A percentile compares a stretch with the other conserved stretches of the same genome.
phyloP scores from a whole-genome alignment of 2,888 invertebrate genomes.

The Lepidochrysops patricia region DNA sequence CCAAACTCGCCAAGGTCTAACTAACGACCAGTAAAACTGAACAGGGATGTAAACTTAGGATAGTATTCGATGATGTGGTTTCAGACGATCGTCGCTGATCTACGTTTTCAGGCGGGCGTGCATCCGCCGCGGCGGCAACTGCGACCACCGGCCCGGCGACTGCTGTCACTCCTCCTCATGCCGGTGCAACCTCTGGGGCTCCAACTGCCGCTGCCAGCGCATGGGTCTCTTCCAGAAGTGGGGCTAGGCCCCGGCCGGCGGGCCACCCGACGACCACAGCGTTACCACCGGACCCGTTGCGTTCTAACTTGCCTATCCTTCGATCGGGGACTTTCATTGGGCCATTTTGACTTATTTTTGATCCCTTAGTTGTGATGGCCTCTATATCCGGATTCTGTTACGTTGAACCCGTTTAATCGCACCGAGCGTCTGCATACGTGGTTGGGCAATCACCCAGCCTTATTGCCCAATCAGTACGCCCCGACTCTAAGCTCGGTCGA shows the following conservation, averaged over 20 bases:
- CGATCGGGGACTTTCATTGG: constrained; percentile 70
- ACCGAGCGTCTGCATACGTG: constrained; percentile 74
- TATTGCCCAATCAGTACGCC: constrained; percentile 79
- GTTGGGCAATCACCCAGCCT: constrained; percentile 84
- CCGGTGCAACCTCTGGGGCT: constrained; percentile 91
- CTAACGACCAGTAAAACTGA: constrained; percentile 11
- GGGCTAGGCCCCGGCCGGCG: constrained; percentile 75
- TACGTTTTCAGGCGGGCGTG: constrained; percentile 90
- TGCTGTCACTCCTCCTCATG: constrained; percentile 91
- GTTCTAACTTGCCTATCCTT: constrained; percentile 38
- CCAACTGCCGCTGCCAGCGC: constrained; percentile 90
- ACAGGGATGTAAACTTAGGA: constrained; percentile 55
- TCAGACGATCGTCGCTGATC: constrained; percentile 89
- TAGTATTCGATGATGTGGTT: constrained; percentile 73
- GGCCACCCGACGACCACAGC: constrained; percentile 56
- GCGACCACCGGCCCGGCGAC: constrained; percentile 88
- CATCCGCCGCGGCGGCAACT: constrained; percentile 86
- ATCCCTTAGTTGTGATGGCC: constrained; percentile 19
- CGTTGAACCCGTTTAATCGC: constrained; percentile 49
- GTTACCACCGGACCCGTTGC: constrained; percentile 56
- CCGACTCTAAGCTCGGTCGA: constrained; percentile 53
- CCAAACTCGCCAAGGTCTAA: too few species aligned
- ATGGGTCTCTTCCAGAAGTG: constrained; percentile 92
- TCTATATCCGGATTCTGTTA: constrained; percentile 27
- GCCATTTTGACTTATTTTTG: constrained; percentile 50